Evolutionary conservation across 2,888 invertebrate genomes (phyloP).

Genomic region (Sinotaia quadrata): DNA sequence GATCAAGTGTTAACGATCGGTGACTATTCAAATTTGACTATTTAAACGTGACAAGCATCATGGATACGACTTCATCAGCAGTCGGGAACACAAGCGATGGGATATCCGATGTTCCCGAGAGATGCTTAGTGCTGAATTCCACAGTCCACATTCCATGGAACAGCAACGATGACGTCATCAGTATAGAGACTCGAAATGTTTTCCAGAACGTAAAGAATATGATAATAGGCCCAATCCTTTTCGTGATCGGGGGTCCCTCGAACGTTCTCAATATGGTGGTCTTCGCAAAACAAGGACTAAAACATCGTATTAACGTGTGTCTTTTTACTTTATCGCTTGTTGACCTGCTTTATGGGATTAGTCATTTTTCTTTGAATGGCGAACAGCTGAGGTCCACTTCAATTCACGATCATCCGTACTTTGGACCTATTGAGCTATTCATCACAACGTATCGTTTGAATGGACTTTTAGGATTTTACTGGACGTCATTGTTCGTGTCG

Average conservation of each 20-base stretch:
- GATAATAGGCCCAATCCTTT: background rate
- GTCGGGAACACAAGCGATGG: no score
- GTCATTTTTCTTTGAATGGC: no score
- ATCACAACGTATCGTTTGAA: no score
- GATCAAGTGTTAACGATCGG: no score
- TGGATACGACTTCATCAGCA: no score
- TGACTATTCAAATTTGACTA: no score
- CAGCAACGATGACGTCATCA: background rate
- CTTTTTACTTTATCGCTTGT: conserved; percentile 6
- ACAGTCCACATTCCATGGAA: background rate
- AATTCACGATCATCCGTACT: no score
- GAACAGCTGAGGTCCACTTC: no score
- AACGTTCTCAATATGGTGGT: conserved; percentile 13
- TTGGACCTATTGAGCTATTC: no score
- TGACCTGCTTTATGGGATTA: conserved; percentile 6
- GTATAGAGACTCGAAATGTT: background rate
- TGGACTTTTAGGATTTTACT: no score
- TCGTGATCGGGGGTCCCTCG: background rate
- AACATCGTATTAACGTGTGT: conserved; percentile 9
- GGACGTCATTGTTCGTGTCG: no score
- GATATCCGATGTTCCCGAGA: background rate
- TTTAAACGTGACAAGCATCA: no score
- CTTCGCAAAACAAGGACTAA: conserved; percentile 10
- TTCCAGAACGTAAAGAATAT: background rate
- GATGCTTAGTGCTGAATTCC: background rate